Evolutionary conservation across 37 sponge, comb jelly and placozoan genomes (phyloP), one percentile per base, ranked within the genome.

Genomic region (Axinella damicornis): DNA sequence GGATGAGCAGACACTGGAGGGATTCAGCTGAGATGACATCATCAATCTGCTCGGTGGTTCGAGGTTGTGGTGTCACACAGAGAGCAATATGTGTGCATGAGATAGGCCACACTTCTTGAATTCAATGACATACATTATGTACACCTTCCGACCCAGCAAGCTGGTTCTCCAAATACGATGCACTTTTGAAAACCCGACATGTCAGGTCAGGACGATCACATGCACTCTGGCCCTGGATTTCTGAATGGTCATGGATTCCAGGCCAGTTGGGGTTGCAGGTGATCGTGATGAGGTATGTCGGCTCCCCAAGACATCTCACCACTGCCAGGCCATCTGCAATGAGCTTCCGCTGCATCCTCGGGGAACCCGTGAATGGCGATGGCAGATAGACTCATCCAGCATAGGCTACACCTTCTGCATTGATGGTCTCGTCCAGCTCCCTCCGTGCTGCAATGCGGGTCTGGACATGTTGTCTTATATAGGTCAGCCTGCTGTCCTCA

Each of bases 221-320:
- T 22, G 77, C 35, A 33, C 32, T 33, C 35, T 76, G 58, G 34
- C 37, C 77, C 19, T 21, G 57, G 33, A 59, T 30, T 36, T 32
- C 5, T 58, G 77, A 58, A 56, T 56, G 57, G 35, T 76, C 36
- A 30, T 58, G 57, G 19, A 76, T 76, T 57, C 58, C 77, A 76
- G 37, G 62, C 77, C 61, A 76, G 18, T 76, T 28, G 36, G 77
- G 77, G 34, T 76, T 76, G 37, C 58, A 57, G 77, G 62, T 76
- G 77, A 76, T 32, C 17, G 77, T 57, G 33, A 76, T 76, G 34
- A 76, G 58, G 60, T 57, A 57, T 32, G 34, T 38, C 24, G 77
- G 77, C 30, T 76, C 58, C 59, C 59, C 59, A 58, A 37, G 39
- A 32, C 31, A n/a, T 57, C 77, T 28, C 35, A 76, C 77, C 30